phyloP scores from a whole-genome alignment of 2,797 vertebrate genomes.

The Meriones psammophilus region DNA sequence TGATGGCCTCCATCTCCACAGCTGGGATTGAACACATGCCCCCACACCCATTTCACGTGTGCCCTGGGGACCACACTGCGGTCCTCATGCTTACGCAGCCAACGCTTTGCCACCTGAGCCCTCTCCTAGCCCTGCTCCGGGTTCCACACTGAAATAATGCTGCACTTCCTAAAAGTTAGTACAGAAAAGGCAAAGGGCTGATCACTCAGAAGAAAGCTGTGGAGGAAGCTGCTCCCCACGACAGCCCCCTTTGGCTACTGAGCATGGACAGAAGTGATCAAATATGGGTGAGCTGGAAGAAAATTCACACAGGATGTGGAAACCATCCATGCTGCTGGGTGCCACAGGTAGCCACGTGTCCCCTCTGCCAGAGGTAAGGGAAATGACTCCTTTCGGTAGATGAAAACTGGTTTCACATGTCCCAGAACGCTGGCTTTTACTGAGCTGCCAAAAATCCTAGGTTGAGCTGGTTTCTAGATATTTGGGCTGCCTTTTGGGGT shows the following conservation, averaged over 20 bases:
- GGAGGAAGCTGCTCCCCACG: background rate
- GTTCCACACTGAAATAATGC: background rate
- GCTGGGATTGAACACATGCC: background rate
- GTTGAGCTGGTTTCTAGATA: background rate
- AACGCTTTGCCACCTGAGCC: background rate
- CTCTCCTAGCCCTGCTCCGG: slow-evolving; percentile 6
- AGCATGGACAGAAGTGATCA: background rate
- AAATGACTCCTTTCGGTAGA: background rate
- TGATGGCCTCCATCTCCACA: background rate
- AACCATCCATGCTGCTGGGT: background rate
- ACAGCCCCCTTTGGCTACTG: background rate
- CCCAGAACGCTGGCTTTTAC: background rate
- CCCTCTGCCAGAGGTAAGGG: background rate
- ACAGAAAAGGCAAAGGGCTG: background rate
- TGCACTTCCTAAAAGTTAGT: slow-evolving; percentile 33
- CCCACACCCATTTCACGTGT: background rate
- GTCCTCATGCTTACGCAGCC: background rate
- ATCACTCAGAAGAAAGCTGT: background rate
- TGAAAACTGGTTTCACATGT: background rate
- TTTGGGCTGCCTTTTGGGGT: no score
- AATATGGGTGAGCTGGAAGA: background rate
- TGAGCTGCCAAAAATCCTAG: background rate
- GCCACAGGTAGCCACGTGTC: background rate
- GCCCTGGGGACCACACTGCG: background rate
- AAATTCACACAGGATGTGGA: background rate